Base-by-base conservation (phyloP, 2,113 vertebrate species). In the Epinephelus lanceolatus region DNA sequence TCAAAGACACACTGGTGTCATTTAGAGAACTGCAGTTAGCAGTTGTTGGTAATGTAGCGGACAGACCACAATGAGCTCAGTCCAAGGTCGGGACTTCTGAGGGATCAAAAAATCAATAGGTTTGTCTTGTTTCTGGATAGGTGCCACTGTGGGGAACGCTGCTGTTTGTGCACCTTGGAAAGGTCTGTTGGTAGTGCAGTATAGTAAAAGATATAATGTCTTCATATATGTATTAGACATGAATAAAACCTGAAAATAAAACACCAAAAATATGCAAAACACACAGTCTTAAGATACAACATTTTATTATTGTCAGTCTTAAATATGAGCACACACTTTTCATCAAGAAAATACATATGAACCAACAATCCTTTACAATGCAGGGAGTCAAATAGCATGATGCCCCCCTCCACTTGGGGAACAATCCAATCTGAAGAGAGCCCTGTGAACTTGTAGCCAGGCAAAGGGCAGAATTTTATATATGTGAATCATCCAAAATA, bases 231-330 rank as follows among this genome's bases (percentile, higher is more conserved):
- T 11, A 52, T 60, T 42, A 2, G 40, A 14, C 17, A 18, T 21
- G 10, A 59, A 56, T 45, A 45, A 45, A 45, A 15, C 12, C 6
- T n/a, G n/a, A 23, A 66, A 72, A 17, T 6, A 17, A 57, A 51
- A 55, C 4, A 55, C 12, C 9, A 49, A 19, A 71, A 13, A 6
- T 19, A 30, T 30, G 10, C 66, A 69, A 21, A 82, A 47, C 51
- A 76, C 67, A 81, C 27, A 37, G 45, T 62, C 7, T 90, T 93
- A 94, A 93, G 92, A 93, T 93, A 93, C 91, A 95, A 94, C 94
- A 92, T 94, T 96, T 96, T 95, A 94, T 95, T 95, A 92, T 94
- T 94, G 91, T 95, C 93, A 95, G 93, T 94, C 93, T 96, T 96
- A 95, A 95, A 95, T 94, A 95, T 94, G 94, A 94, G 92, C 95